Base-by-base conservation (phyloP, 1,140 invertebrate species). In the Magallana ariakensis region DNA sequence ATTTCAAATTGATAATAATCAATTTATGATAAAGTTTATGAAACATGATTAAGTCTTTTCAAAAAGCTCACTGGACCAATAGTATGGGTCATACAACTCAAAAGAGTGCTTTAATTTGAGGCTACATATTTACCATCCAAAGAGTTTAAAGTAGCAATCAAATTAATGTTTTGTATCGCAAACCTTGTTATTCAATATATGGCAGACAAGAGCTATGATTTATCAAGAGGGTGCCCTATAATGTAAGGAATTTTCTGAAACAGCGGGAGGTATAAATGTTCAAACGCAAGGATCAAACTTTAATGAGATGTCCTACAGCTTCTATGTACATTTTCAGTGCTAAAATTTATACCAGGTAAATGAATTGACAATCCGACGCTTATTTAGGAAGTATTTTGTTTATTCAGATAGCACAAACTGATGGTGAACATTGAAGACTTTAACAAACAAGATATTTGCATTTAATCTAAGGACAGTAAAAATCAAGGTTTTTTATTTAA, bases 1-100 rank as follows among this genome's bases (percentile, higher is more conserved):
- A 75, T 75, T 75, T 75, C 66, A 75, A 26, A 75, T 75, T 75
- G 66, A 75, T 75, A 75, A 75, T 75, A 26, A 75, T 75, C 66
- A 75, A 75, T 75, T 26, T 75, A 33, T 75, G 66, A 75, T 75
- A 33, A 22, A 75, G 22, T 75, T 75, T 75, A 75, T 75, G 22
- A 75, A 75, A 75, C 22, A 75, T 75, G 22, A 75, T 19, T 33
- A 46, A 33, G 22, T 4, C 66, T 75, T 75, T 75, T 75, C 19
- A 33, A 75, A 75, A 75, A 26, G 13, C 11, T 75, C 22, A 75
- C 33, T 75, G 22, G 22, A 75, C 66, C 66, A 75, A 26, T 26
- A 26, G 66, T 75, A 13, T 26, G 13, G 66, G 66, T 22, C 66
- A 75, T 75, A 75, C 33, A 46, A 75, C 13, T 75, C 33, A 26